These are phyloP conservation scores for Epizoanthus stellaris DNA, from an alignment of 92 coral and sea anemone species.

Conservation along the genomic window DNA sequence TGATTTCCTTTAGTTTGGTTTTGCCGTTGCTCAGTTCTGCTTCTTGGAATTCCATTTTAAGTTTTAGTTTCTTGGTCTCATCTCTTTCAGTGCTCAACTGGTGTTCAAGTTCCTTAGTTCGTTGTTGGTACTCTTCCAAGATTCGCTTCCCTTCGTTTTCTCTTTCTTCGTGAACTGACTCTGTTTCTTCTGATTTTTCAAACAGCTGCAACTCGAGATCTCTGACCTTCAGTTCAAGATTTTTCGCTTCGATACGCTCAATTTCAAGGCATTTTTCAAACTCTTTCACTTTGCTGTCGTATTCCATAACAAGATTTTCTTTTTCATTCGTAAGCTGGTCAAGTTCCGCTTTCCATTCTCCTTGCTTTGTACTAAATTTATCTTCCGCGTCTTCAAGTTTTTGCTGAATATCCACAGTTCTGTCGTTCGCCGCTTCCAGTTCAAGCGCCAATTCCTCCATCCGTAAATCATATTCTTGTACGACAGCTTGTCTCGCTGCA, in stretches of 20 bases:
- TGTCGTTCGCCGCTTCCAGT: conserved; percentile 72
- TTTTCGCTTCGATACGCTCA: conserved; percentile 7
- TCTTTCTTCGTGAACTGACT: conserved; percentile 30
- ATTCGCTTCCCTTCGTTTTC: conserved; percentile 34
- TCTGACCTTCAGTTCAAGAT: conserved; percentile 55
- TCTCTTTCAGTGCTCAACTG: conserved; percentile 59
- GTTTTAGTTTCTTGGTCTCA: conserved; percentile 26
- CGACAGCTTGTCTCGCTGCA: conserved; percentile 81
- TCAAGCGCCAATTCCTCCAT: conserved; percentile 77
- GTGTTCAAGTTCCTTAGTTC: conserved; percentile 41
- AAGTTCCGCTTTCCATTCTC: conserved; percentile 46
- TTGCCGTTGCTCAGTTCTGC: conserved; percentile 44
- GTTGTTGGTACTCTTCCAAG: conserved; percentile 44
- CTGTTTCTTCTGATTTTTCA: conserved; percentile 45
- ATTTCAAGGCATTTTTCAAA: conserved; percentile 25
- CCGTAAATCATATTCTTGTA: conserved; percentile 81
- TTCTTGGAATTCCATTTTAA: conserved; percentile 54
- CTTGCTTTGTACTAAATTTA: conserved; percentile 35
- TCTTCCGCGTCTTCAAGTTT: conserved; percentile 44
- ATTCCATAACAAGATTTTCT: conserved; percentile 41
- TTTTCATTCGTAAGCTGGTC: conserved; percentile 52
- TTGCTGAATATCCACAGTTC: conserved; percentile 49
- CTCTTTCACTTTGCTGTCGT: conserved; percentile 1
- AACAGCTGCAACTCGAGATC: conserved; percentile 62
- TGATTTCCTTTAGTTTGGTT: conserved; percentile 62